These are phyloP conservation scores for Microplitis mediator DNA, from an alignment of 1,140 invertebrate species.

Conservation along the genomic window DNA sequence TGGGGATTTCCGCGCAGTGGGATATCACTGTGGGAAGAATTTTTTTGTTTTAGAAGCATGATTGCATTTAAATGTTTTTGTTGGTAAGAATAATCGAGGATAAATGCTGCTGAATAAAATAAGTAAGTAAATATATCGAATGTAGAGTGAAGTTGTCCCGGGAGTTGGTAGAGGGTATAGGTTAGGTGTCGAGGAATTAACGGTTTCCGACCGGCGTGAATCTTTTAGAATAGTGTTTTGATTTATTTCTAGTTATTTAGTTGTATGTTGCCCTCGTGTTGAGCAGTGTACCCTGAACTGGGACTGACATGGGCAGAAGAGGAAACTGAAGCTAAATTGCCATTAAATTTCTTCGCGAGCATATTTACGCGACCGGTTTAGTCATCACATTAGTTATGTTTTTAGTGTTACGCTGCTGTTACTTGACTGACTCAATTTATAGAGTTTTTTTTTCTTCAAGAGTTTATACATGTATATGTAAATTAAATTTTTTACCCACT, in stretches of 20 bases:
- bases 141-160: not conserved
- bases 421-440: too few species aligned
- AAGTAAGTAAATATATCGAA: not conserved
- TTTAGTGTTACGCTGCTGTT: not conserved
- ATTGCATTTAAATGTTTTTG: not conserved
- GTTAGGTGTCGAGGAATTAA: constrained; percentile 58
- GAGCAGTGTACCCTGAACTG: too few species aligned
- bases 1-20: constrained; percentile 1
- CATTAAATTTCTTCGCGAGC: constrained; percentile 13
- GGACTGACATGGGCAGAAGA: too few species aligned
- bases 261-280: too few species aligned
- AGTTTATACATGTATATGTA: not conserved
- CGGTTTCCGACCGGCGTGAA: constrained; percentile 52
- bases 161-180: constrained; percentile 58
- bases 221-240: not conserved
- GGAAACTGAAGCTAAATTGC: not conserved
- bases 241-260: not conserved
- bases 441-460: too few species aligned
- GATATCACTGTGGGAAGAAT: not conserved
- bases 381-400: constrained; percentile 4
- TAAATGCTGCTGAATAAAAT: not conserved
- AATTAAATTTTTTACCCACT: too few species aligned
- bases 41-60: not conserved
- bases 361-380: constrained; percentile 8
- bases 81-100: not conserved